These are phyloP conservation scores for Caerostris extrusa DNA, from an alignment of 1,140 invertebrate genomes.

Conservation along the genomic window DNA sequence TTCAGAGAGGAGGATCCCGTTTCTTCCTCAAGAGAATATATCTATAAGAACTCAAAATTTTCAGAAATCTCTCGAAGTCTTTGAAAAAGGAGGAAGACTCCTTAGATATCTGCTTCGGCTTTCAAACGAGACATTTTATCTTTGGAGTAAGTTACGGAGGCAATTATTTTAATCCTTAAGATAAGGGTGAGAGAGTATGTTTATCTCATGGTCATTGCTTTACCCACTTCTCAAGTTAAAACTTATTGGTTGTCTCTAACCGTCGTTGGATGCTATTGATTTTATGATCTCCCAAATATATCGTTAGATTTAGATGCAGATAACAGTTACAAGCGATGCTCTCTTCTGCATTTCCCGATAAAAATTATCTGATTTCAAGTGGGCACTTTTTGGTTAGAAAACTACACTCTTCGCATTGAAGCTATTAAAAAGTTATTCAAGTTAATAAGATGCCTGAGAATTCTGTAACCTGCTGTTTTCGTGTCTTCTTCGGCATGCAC, in stretches of 20 bases:
- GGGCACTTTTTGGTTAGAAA: not conserved
- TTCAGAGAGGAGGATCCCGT: not conserved
- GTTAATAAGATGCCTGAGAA: not conserved
- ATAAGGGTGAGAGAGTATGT: slow-evolving; percentile 45
- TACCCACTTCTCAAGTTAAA: slow-evolving; percentile 17
- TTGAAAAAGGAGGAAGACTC: slow-evolving; percentile 25
- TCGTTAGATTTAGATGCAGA: slow-evolving; percentile 51
- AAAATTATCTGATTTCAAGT: slow-evolving; percentile 67
- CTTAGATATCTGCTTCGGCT: slow-evolving; percentile 44
- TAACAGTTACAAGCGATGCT: not conserved
- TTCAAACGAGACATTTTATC: slow-evolving; percentile 69
- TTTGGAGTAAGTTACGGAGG: slow-evolving; percentile 61
- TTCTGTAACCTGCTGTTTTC: no score
- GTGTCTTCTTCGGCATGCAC: no score
- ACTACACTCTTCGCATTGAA: not conserved
- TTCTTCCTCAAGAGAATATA: not conserved
- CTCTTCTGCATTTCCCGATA: slow-evolving; percentile 44
- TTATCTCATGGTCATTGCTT: slow-evolving; percentile 60
- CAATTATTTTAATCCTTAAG: slow-evolving; percentile 72
- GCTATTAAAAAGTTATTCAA: not conserved
- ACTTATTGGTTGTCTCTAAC: slow-evolving; percentile 24
- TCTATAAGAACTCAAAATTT: slow-evolving; percentile 12
- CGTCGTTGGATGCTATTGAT: slow-evolving; percentile 50
- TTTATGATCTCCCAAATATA: slow-evolving; percentile 69
- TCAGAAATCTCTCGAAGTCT: not conserved